Percentiles rank a stretch among this genome's conserved stretches.
Evolutionary conservation across 2,113 vertebrate genomes (phyloP).

Genomic region (Euleptes europaea): DNA sequence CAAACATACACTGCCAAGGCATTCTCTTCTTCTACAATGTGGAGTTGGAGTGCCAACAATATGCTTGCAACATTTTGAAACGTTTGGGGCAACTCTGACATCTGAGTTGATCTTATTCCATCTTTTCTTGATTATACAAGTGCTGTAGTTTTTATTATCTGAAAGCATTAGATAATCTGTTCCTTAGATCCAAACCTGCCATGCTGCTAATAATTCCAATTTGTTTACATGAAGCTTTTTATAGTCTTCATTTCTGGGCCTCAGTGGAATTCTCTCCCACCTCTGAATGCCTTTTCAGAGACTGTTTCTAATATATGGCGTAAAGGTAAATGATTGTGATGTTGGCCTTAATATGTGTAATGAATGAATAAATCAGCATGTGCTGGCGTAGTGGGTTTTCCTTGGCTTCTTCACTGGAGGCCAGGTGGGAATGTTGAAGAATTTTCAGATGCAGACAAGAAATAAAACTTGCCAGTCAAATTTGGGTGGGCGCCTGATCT

Average conservation of each 20-base stretch:
- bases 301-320: conserved; percentile 23
- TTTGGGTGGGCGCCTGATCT: background rate
- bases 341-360: conserved; percentile 17
- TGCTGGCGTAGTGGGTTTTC: conserved; percentile 29
- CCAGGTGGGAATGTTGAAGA: background rate
- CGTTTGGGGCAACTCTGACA: conserved; percentile 43
- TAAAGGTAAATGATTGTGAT: conserved; percentile 35
- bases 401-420: background rate
- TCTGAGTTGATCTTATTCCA: conserved; percentile 18
- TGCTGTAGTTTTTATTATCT: conserved; percentile 16
- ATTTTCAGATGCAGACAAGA: background rate
- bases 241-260: background rate
- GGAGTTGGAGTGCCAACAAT: conserved; percentile 36
- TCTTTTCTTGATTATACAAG: conserved; percentile 31
- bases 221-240: conserved; percentile 11
- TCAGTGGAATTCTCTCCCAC: background rate
- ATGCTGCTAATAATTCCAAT: background rate
- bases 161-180: background rate
- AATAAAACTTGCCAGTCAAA: background rate
- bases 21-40: conserved; percentile 51
- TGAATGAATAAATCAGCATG: conserved; percentile 35
- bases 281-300: conserved; percentile 1
- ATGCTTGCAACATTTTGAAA: conserved; percentile 35
- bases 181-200: background rate
- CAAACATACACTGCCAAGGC: conserved; percentile 34